A percentile compares a stretch with the other conserved stretches of the same genome.
Conservation (phyloP, 1,140 invertebrate species). For the Lordiphosa mommai region DNA sequence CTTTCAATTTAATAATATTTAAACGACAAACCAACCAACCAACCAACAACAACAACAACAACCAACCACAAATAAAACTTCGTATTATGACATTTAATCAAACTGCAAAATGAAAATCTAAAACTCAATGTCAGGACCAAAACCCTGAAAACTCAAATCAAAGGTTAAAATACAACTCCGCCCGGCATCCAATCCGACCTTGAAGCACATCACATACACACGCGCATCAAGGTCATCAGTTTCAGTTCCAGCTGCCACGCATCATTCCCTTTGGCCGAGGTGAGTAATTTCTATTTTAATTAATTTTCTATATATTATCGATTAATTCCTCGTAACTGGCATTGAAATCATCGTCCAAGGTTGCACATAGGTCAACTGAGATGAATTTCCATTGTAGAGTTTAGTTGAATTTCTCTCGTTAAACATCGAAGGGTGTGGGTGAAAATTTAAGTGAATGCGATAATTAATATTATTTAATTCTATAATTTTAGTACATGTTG, state of each 20-base stretch:
- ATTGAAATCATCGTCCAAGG: conserved; percentile 28
- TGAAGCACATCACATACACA: not conserved
- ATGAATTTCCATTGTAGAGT: no score
- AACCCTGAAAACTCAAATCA: conserved; percentile 12
- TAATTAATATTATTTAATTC: conserved; percentile 28
- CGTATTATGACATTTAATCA: conserved; percentile 74
- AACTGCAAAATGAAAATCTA: conserved; percentile 50
- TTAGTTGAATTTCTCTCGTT: no score
- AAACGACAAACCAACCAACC: not conserved
- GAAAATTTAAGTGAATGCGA: conserved; percentile 1
- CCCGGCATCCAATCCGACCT: conserved; percentile 15
- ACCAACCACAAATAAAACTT: conserved; percentile 33
- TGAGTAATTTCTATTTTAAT: conserved; percentile 42
- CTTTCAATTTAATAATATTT: conserved; percentile 3
- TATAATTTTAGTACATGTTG: conserved; percentile 10
- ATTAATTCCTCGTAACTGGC: conserved; percentile 27
- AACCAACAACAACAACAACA: conserved; percentile 11
- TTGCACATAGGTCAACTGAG: conserved; percentile 12
- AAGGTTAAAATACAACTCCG: conserved; percentile 39
- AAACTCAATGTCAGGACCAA: conserved; percentile 36
- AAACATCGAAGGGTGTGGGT: no score
- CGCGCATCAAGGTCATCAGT: no score
- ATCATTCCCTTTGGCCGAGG: conserved; percentile 35
- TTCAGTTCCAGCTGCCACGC: conserved; percentile 26
- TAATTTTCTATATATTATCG: conserved; percentile 9